Evolutionary conservation across 2,113 vertebrate species (phyloP), one percentile per base, ranked within the genome.

Genomic region (Murina feae): DNA sequence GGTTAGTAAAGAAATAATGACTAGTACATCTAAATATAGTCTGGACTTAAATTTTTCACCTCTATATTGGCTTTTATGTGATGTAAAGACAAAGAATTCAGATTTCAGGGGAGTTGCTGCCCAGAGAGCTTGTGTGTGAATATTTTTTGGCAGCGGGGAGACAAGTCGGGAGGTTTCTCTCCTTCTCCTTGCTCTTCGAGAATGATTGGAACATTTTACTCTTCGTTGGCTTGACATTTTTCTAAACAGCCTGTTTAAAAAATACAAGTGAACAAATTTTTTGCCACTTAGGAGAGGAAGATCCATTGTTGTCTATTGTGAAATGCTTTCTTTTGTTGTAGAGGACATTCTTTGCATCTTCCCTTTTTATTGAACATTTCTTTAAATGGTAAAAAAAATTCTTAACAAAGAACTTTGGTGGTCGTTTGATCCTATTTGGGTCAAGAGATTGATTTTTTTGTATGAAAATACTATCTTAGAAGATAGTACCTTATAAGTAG

Each of bases 371-470:
- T 90, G 10, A 76, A 35, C 8, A 72, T 93, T 86, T 79, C 86
- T 93, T 94, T 85, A 60, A 96, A 91, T 90, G 37, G 35, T 79
- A 37, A 53, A 90, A 83, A 35, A 89, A 88, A 72, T 76, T 86
- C 14, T 92, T 58, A 53, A 82, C 51, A 71, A 90, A 87, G 44
- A 94, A 93, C 6, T 83, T 92, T 60, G 39, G 72, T 92, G 58
- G 65, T 63, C 72, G 92, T 39, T 85, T 88, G 68, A 89, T 90
- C 18, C 44, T 89, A 49, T 72, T 80, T 90, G 66, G 95, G 42
- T 85, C 17, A 75, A 75, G 83, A 93, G 21, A 89, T 91, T 17
- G 11, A 37, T 69, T 93, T 86, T 86, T 78, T 10, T 37, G 1
- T 80, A 6, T 92, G 42, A 94, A 95, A 80, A 81, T 94, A 6